These are phyloP conservation scores for Xiphydria camelus DNA, from an alignment of 2,888 invertebrate genomes.

Conservation along the genomic window DNA sequence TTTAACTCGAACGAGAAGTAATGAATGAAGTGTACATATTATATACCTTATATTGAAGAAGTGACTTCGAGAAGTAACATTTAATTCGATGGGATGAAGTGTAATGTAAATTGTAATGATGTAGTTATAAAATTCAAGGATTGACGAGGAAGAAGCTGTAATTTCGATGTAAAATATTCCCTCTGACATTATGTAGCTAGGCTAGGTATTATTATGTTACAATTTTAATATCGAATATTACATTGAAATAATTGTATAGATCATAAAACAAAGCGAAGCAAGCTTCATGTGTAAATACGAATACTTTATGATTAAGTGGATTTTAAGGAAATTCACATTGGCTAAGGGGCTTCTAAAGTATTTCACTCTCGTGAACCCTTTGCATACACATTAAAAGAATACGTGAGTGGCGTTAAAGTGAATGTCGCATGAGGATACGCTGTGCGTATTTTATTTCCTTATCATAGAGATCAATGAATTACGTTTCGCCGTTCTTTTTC, in stretches of 20 bases:
- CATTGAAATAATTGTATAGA: conserved; percentile 55
- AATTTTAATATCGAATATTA: conserved; percentile 54
- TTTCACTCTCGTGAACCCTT: conserved; percentile 22
- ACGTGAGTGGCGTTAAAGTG: conserved; percentile 10
- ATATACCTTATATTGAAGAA: conserved; percentile 21
- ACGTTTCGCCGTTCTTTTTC: too few species aligned
- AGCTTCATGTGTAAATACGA: conserved; percentile 52
- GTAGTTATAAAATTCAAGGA: conserved; percentile 11
- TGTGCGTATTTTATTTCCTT: too few species aligned
- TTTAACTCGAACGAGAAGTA: conserved; percentile 38
- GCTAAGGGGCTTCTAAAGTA: conserved; percentile 50
- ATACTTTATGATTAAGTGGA: conserved; percentile 46
- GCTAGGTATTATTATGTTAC: conserved; percentile 53
- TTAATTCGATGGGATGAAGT: conserved; percentile 46
- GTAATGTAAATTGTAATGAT: conserved; percentile 47
- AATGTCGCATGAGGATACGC: conserved; percentile 19
- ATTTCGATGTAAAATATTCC: conserved; percentile 57
- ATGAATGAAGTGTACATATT: conserved; percentile 15
- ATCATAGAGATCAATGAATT: too few species aligned
- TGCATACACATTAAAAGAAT: conserved; percentile 19
- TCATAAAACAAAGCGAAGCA: conserved; percentile 40
- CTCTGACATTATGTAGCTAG: conserved; percentile 50
- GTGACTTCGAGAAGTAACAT: conserved; percentile 25
- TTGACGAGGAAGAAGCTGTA: conserved; percentile 36
- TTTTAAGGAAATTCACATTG: conserved; percentile 45